Evolutionary conservation across 2,113 vertebrate species (phyloP).

Genomic region (Leucosticte australis): DNA sequence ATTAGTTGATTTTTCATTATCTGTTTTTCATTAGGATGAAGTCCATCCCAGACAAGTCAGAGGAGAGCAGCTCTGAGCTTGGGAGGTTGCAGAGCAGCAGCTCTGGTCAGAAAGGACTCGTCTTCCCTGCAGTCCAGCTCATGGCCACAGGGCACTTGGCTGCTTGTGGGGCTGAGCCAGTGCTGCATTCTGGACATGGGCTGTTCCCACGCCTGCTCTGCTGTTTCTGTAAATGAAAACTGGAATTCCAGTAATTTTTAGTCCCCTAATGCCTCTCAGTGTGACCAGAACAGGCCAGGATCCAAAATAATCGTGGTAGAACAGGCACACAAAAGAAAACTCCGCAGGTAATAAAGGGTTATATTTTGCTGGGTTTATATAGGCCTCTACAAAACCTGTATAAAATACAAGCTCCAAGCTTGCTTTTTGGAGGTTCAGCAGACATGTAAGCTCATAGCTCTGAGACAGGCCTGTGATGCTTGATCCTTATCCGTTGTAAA

Average conservation of each 20-base stretch:
- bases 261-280: not conserved
- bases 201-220: fast-evolving
- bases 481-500: not conserved
- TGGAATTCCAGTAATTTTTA: not conserved
- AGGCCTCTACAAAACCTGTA: not conserved
- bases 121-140: not conserved
- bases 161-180: not conserved
- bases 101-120: not conserved
- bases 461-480: not conserved
- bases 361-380: not conserved
- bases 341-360: not conserved
- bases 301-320: not conserved
- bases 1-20: not conserved
- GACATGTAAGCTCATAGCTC: not conserved
- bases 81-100: not conserved
- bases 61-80: not conserved
- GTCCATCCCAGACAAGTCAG: not conserved
- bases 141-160: fast-evolving
- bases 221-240: not conserved
- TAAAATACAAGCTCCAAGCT: not conserved
- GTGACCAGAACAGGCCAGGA: not conserved
- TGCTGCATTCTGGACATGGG: not conserved
- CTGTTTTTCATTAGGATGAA: not conserved
- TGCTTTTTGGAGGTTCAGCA: not conserved
- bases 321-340: not conserved